Conservation (phyloP, 2,888 invertebrate genomes). For the Brenthis hecate region DNA sequence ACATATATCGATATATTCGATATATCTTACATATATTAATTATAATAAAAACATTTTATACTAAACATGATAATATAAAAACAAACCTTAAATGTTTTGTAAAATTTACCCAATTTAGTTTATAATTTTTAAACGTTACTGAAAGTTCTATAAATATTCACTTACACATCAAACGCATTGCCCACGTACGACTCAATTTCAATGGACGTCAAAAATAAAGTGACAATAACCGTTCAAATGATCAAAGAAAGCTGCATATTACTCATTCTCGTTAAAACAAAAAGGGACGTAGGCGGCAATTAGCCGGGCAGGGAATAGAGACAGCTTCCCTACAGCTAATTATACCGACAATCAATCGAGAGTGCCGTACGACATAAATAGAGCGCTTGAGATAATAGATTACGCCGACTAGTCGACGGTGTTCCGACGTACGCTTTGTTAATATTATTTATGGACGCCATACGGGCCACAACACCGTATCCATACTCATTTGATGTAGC, state of each 20-base stretch:
- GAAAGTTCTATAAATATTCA: not conserved
- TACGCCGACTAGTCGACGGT: constrained; percentile 36
- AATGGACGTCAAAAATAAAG: constrained; percentile 22
- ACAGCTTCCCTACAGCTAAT: constrained; percentile 50
- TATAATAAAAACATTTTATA: no score
- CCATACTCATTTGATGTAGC: constrained; percentile 14
- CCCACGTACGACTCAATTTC: constrained; percentile 11
- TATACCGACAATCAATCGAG: constrained; percentile 65
- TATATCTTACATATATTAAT: no score
- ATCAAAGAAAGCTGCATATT: constrained; percentile 45
- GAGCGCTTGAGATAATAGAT: constrained; percentile 48
- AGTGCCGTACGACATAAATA: constrained; percentile 58
- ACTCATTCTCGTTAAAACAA: constrained; percentile 39
- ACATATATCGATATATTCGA: no score
- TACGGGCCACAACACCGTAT: constrained; percentile 39
- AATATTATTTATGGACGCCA: constrained; percentile 58
- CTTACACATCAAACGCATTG: not conserved
- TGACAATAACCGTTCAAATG: constrained; percentile 27
- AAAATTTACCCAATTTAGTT: no score
- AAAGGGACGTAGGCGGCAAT: constrained; percentile 42
- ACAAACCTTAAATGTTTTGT: no score
- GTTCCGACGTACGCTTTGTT: constrained; percentile 46
- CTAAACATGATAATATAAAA: no score
- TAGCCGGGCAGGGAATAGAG: constrained; percentile 36
- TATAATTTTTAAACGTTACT: no score